A percentile compares a stretch with the other conserved stretches of the same genome.
These are phyloP conservation scores for Hormaphis cornu DNA, from an alignment of 1,140 invertebrate genomes.

Conservation along the genomic window DNA sequence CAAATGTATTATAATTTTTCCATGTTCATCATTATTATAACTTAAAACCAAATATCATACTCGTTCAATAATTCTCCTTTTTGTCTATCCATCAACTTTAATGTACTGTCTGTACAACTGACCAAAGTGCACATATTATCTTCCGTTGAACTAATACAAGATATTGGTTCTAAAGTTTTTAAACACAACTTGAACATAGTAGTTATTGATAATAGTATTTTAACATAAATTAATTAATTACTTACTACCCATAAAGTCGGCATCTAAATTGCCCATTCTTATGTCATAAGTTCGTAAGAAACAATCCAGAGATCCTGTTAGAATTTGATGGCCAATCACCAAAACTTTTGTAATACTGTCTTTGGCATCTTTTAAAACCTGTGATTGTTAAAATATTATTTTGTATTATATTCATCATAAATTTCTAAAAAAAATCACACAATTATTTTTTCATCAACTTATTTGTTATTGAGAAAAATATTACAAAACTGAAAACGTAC, in stretches of 20 bases:
- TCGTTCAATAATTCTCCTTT: constrained; percentile 70
- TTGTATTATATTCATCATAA: too few relatives aligned
- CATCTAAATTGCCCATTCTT: constrained; percentile 65
- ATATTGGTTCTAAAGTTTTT: constrained; percentile 55
- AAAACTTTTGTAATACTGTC: constrained; percentile 82
- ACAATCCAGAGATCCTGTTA: constrained; percentile 83
- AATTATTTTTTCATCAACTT: too few relatives aligned
- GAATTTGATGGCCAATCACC: constrained; percentile 81
- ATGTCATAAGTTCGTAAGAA: constrained; percentile 84
- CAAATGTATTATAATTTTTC: constrained; percentile 40
- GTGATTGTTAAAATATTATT: too few relatives aligned
- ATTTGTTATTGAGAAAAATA: too few relatives aligned
- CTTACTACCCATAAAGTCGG: constrained; percentile 76
- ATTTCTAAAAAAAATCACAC: too few relatives aligned
- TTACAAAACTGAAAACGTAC: too few relatives aligned
- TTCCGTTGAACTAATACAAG: constrained; percentile 63
- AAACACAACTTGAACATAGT: not conserved
- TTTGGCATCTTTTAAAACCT: constrained; percentile 78
- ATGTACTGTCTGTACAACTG: constrained; percentile 67
- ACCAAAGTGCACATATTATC: constrained; percentile 80
- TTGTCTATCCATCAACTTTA: constrained; percentile 82
- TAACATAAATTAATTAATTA: constrained; percentile 30
- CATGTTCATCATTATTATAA: not conserved
- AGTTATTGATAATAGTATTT: not conserved
- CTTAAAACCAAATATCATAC: constrained; percentile 40